Percentiles rank a stretch among this genome's conserved stretches.
Conservation (phyloP, 2,113 vertebrate genomes). For the Circaetus cinerascens region DNA sequence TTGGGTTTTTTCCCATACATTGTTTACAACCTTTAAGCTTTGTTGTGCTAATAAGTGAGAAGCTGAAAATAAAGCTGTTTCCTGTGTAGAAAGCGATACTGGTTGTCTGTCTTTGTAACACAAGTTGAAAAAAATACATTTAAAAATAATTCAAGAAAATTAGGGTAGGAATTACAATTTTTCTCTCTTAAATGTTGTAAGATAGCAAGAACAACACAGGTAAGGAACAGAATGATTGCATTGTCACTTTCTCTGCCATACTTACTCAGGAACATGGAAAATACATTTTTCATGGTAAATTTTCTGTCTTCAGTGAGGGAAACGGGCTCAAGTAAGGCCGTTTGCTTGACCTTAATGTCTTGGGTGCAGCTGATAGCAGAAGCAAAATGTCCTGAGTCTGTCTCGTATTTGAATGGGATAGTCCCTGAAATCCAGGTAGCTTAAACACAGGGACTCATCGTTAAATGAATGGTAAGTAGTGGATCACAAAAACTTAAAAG, state of each 20-base stretch:
- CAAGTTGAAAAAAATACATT: background rate
- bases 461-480: background rate
- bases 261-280: background rate
- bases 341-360: background rate
- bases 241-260: background rate
- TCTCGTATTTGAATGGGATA: background rate
- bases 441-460: background rate
- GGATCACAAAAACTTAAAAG: background rate
- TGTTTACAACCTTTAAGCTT: background rate
- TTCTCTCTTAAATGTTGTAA: background rate
- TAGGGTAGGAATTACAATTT: background rate
- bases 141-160: background rate
- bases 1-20: background rate
- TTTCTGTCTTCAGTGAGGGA: background rate
- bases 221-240: background rate
- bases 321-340: background rate
- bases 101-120: background rate
- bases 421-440: background rate
- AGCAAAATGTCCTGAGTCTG: background rate
- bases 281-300: background rate
- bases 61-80: background rate
- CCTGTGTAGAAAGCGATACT: background rate
- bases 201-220: background rate
- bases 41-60: background rate
- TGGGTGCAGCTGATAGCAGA: background rate